Evolutionary conservation across 1,140 invertebrate genomes (phyloP), one percentile per base, ranked within the genome.

Genomic region (Scaptomyza hsui): DNA sequence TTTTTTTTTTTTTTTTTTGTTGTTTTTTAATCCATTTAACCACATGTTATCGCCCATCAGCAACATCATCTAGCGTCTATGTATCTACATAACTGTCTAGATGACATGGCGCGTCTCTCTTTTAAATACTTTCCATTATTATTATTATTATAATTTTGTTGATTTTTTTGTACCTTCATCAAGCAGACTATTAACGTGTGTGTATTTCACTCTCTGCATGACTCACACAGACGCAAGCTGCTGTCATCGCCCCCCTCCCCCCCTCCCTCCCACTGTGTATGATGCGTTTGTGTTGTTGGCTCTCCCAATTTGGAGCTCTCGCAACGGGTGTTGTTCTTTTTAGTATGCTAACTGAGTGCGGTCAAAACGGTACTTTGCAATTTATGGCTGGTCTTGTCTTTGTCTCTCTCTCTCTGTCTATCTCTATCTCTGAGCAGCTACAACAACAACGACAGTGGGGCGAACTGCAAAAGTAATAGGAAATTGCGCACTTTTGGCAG

Each of bases 71-170:
- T 59, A 64, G 44, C 56, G 42, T 57, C 59, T 61, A 65, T 77
- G 75, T 70, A 78, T 83, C 80, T 73, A 82, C 64, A 61, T 80
- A 60, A 62, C 60, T 64, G 53, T 67, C 41, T 37, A 56, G 57
- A 49, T 47, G 55, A 19, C 44, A n/a, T n/a, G 37, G n/a, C 41
- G 37, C 29, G 48, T 39, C 41, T 68, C 26, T 61, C 57, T 72
- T 79, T 80, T 75, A 77, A 88, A 89, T 86, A 88, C 82, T 89
- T 88, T 88, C 78, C 83, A 88, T 88, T 86, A 88, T 88, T 75
- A 85, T 86, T 78, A 78, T 83, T 69, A 69, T 72, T 70, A 78
- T 64, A 60, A 61, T 86, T 64, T 77, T 77, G 59, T 70, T 64
- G 71, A 74, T 86, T 80, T 75, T 81, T 64, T 29, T n/a, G n/a